Base-by-base conservation (phyloP, 2,888 invertebrate genomes). In the Parochlus steinenii region DNA sequence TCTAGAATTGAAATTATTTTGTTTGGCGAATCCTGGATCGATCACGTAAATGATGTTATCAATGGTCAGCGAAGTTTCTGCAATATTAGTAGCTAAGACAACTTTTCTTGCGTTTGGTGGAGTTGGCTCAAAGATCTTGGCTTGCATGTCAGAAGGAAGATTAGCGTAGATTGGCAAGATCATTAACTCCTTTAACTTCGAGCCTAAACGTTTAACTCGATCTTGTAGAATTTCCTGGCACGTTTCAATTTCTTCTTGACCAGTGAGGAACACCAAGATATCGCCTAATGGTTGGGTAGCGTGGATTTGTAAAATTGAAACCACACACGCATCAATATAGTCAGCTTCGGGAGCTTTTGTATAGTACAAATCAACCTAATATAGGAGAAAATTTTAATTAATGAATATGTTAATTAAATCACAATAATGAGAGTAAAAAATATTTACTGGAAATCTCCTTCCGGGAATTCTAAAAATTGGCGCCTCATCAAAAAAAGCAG, bases 321-420 rank as follows among this genome's bases (percentile, higher is more conserved):
- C 89, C n/a, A 95, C 92, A 54, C 89, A 81, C 0, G 97, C 97
- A 57, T 98, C 95, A 31, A 98, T 78, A 56, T 97, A 98, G 63
- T 98, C 95, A 2, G 97, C 95, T 63, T 98, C 98, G 0, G 98
- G 98, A 1, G 97, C 95, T 65, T 93, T 92, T 1, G 98, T 98
- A 53, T 98, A 99, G 58, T 89, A 98, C 48, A 98, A 92, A 54
- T 98, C 89, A 0, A 99, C 50, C 51, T 51, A 20, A 23, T 27
- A 22, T n/a, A n/a, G 3, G 3, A 12, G 5, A 12, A 5, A 16
- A 16, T 5, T n/a, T n/a, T n/a, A n/a, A n/a, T n/a, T n/a, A n/a
- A n/a, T n/a, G n/a, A n/a, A n/a, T n/a, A n/a, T n/a, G n/a, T n/a
- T n/a, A n/a, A n/a, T n/a, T n/a, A n/a, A n/a, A n/a, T n/a, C n/a